Base-by-base conservation (phyloP, 2,888 invertebrate species). In the Ornithoptera priamus region DNA sequence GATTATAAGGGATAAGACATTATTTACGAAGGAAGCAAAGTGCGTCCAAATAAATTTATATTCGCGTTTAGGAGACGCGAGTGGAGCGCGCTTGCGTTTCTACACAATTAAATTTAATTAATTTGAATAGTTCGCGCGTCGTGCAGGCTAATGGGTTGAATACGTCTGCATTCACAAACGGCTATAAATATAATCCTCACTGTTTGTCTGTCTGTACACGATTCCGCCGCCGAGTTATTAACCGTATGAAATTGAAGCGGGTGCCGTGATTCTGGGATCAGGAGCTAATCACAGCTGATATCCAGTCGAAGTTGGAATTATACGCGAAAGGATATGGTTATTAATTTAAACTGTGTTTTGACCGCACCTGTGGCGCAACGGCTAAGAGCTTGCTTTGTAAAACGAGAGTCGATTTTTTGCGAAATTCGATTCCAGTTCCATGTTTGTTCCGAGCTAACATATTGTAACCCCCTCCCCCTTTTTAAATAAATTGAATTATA, bases 31-130 rank as follows among this genome's bases (percentile, higher is more conserved):
- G 69, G 71, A 73, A 74, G 75, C 77, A 78, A 80, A 80, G 73
- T 74, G 76, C 74, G 74, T 75, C 73, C 77, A 77, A 79, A 73
- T 78, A 76, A 76, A 81, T 82, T 80, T 81, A 82, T 81, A 80
- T 83, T 77, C 77, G 77, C 79, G 78, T 83, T 81, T 80, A 82
- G 80, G 78, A 81, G 82, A 81, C 78, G 78, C 75, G 76, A 77
- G 78, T 76, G 76, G 75, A 76, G 75, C 74, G 75, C 77, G 77
- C 75, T 73, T 79, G 80, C 78, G 83, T 85, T 89, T 89, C 88
- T 86, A 85, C 86, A 89, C 89, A 89, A 90, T 91, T 91, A 89
- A 91, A 88, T 89, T 89, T 87, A 91, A 91, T 91, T 90, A 90
- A 90, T 90, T 88, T 84, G 87, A 89, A 91, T 90, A 91, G 90